phyloP scores from a whole-genome alignment of 2,797 vertebrate genomes.

The Myotis myotis region DNA sequence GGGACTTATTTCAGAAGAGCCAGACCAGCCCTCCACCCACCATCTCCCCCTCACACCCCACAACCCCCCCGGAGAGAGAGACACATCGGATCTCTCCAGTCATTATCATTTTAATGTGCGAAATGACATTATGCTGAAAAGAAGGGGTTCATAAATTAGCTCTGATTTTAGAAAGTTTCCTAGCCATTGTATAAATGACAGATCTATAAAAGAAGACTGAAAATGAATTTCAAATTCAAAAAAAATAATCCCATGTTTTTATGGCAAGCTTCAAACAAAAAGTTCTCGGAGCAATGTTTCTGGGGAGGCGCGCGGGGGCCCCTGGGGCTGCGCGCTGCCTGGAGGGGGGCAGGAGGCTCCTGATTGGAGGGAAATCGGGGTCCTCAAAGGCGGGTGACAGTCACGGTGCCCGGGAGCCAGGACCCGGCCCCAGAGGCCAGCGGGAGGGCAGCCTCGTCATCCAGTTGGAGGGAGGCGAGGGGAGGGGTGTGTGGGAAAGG shows the following conservation, averaged over 20 bases:
- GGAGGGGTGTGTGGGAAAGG: neutral
- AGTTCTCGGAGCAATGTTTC: slow-evolving; percentile 76
- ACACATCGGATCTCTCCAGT: slow-evolving; percentile 78
- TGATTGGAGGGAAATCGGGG: neutral
- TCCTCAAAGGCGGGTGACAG: slow-evolving; percentile 41
- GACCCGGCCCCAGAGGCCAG: neutral
- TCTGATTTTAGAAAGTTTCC: slow-evolving; percentile 86
- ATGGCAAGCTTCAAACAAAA: slow-evolving; percentile 75
- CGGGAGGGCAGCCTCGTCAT: neutral
- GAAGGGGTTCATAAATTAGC: slow-evolving; percentile 86
- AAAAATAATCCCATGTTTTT: slow-evolving; percentile 81
- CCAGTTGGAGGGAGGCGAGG: neutral
- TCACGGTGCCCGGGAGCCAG: neutral
- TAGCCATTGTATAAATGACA: slow-evolving; percentile 88
- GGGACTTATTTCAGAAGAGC: slow-evolving; percentile 74
- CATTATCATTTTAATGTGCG: slow-evolving; percentile 85
- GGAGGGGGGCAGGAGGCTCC: neutral
- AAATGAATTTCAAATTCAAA: slow-evolving; percentile 86
- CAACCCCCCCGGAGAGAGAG: slow-evolving; percentile 57
- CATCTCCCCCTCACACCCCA: slow-evolving; percentile 49
- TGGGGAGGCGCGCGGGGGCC: slow-evolving; percentile 70
- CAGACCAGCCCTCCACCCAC: slow-evolving; percentile 71
- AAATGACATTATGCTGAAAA: slow-evolving; percentile 85
- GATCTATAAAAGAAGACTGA: slow-evolving; percentile 85
- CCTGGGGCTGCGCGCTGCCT: slow-evolving; percentile 14